Evolutionary conservation across 1,140 invertebrate species (phyloP).

Genomic region (Sinonovacula constricta): DNA sequence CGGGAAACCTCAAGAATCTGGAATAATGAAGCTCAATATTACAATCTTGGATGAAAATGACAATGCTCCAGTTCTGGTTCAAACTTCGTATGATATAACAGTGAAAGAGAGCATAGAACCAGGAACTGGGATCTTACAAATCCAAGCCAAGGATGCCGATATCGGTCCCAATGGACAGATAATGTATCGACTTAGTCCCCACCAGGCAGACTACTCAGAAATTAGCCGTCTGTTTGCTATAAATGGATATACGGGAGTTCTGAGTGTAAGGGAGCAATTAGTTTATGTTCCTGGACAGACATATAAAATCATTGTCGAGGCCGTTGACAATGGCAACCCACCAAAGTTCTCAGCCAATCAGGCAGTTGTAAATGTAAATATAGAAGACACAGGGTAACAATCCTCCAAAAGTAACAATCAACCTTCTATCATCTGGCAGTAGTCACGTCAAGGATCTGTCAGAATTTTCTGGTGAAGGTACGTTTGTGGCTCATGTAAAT

Average conservation of each 20-base stretch:
- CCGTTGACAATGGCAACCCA: slow-evolving; percentile 78
- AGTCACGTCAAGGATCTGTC: slow-evolving; percentile 75
- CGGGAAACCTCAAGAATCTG: slow-evolving; percentile 92
- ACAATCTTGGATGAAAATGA: slow-evolving; percentile 93
- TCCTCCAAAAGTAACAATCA: slow-evolving; percentile 87
- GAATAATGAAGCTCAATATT: slow-evolving; percentile 87
- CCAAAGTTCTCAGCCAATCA: slow-evolving; percentile 77
- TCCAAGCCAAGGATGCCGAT: slow-evolving; percentile 90
- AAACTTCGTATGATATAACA: slow-evolving; percentile 88
- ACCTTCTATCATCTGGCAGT: slow-evolving; percentile 57
- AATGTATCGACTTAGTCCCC: slow-evolving; percentile 82
- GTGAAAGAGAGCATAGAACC: slow-evolving; percentile 72
- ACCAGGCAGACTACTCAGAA: slow-evolving; percentile 53
- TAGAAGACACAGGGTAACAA: slow-evolving; percentile 97
- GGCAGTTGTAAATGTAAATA: slow-evolving; percentile 82
- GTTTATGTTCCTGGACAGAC: slow-evolving; percentile 58
- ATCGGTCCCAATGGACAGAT: slow-evolving; percentile 93
- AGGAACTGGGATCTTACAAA: slow-evolving; percentile 80
- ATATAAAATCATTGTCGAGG: slow-evolving; percentile 73
- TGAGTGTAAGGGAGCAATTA: slow-evolving; percentile 78
- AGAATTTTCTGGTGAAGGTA: slow-evolving; percentile 57
- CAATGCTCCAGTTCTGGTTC: slow-evolving; percentile 90
- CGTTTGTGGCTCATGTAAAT: slow-evolving; percentile 68
- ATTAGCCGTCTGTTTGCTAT: slow-evolving; percentile 78
- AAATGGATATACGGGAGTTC: slow-evolving; percentile 60